Conservation (phyloP, 2,113 vertebrate species). For the Diphyllodes magnificus region DNA sequence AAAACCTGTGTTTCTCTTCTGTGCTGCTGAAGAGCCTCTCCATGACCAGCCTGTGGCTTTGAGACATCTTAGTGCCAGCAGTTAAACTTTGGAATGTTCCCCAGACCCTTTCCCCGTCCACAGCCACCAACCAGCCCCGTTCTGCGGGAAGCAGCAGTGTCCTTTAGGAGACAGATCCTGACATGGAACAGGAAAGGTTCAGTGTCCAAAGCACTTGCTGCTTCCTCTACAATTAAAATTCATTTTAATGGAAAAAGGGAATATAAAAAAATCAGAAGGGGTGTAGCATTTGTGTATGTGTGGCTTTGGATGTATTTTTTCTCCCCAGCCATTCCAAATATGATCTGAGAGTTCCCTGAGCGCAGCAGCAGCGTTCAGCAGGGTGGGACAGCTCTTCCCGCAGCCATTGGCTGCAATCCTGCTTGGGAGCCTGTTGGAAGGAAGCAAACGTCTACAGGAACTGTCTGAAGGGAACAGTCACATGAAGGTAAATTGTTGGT, state of each 20-base stretch:
- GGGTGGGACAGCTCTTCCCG: background rate
- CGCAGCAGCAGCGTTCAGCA: background rate
- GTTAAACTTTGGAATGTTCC: fast-evolving
- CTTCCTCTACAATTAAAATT: background rate
- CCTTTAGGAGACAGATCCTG: background rate
- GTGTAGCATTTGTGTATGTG: background rate
- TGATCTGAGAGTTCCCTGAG: background rate
- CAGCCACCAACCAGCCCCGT: fast-evolving
- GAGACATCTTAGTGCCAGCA: background rate
- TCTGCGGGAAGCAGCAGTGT: background rate
- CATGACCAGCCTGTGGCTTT: background rate
- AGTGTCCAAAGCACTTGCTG: background rate
- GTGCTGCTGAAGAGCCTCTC: background rate
- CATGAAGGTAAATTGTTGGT: background rate
- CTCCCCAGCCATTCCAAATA: background rate
- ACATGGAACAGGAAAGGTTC: fast-evolving
- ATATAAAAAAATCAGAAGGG: background rate
- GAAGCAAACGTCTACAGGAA: background rate
- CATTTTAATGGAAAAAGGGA: background rate
- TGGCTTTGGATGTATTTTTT: background rate
- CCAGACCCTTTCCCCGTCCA: fast-evolving
- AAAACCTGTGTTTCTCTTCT: background rate
- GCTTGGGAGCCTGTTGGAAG: background rate
- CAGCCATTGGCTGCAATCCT: fast-evolving
- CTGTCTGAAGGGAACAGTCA: background rate